Evolutionary conservation across 2,888 invertebrate species (phyloP).

Genomic region (Ypsolopha scabrella): DNA sequence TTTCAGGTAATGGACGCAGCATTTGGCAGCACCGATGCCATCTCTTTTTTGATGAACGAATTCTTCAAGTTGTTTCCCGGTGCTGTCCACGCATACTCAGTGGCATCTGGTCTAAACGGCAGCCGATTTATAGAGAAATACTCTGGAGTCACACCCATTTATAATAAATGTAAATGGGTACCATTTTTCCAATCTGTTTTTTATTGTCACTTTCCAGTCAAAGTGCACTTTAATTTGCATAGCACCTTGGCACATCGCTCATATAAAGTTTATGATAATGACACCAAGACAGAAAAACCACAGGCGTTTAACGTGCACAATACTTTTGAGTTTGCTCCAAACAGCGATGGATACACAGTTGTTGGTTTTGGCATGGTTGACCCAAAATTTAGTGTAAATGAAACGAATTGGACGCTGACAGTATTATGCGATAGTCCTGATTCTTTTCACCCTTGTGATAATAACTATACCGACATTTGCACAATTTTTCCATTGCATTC

Average conservation of each 20-base stretch:
- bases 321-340: slow-evolving; percentile 42
- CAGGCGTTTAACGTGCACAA: slow-evolving; percentile 40
- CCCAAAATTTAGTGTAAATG: slow-evolving; percentile 19
- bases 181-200: slow-evolving; percentile 53
- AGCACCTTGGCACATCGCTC: slow-evolving; percentile 30
- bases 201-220: slow-evolving; percentile 40
- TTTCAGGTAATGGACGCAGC: slow-evolving; percentile 43
- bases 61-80: slow-evolving; percentile 49
- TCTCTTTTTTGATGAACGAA: slow-evolving; percentile 49
- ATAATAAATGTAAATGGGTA: slow-evolving; percentile 44
- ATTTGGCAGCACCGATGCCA: slow-evolving; percentile 40
- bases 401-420: slow-evolving; percentile 46
- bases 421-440: slow-evolving; percentile 31
- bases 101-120: slow-evolving; percentile 45
- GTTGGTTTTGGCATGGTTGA: slow-evolving; percentile 37
- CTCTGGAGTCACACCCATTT: slow-evolving; percentile 22
- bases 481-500: slow-evolving; percentile 24
- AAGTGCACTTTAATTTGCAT: slow-evolving; percentile 47
- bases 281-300: slow-evolving; percentile 32
- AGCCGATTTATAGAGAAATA: slow-evolving; percentile 33
- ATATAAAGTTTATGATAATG: slow-evolving; percentile 44
- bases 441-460: slow-evolving; percentile 49
- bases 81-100: slow-evolving; percentile 40
- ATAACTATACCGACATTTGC: slow-evolving; percentile 25
- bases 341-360: slow-evolving; percentile 45